Conservation (phyloP, 2,888 invertebrate genomes). For the Hartigia nigra region DNA sequence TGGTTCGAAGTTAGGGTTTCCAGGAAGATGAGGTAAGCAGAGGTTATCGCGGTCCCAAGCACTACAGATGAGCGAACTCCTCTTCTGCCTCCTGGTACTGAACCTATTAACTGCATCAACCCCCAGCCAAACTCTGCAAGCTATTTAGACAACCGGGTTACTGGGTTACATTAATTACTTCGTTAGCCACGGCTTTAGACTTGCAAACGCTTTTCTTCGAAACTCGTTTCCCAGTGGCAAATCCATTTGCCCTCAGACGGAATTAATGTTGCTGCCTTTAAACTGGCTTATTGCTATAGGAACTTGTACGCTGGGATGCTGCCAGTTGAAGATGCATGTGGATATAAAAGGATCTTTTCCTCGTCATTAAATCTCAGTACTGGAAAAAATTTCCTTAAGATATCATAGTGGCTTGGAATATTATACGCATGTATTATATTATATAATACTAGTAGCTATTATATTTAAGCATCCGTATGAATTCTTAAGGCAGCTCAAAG, state of each 20-base stretch:
- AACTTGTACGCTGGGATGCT: neutral
- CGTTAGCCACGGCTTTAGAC: slow-evolving; percentile 22
- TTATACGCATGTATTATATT: neutral
- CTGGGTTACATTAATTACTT: slow-evolving; percentile 44
- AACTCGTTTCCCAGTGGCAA: slow-evolving; percentile 14
- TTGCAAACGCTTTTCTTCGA: slow-evolving; percentile 7
- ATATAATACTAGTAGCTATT: neutral
- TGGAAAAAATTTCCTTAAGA: neutral
- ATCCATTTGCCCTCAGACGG: neutral
- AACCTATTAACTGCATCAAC: slow-evolving; percentile 39
- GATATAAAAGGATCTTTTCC: neutral
- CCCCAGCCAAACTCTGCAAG: slow-evolving; percentile 31
- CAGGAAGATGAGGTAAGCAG: slow-evolving; percentile 11
- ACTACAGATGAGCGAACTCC: slow-evolving; percentile 6
- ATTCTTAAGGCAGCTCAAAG: neutral
- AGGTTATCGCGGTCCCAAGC: slow-evolving; percentile 23
- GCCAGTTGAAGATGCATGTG: neutral
- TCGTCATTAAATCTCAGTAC: neutral
- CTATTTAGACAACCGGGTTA: slow-evolving; percentile 42
- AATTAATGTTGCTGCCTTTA: neutral
- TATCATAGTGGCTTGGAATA: neutral
- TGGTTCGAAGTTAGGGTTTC: slow-evolving; percentile 20
- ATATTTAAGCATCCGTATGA: neutral
- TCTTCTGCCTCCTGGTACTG: slow-evolving; percentile 23
- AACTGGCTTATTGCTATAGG: neutral